Conservation (phyloP, 2,113 vertebrate species). For the Coturnix japonica region DNA sequence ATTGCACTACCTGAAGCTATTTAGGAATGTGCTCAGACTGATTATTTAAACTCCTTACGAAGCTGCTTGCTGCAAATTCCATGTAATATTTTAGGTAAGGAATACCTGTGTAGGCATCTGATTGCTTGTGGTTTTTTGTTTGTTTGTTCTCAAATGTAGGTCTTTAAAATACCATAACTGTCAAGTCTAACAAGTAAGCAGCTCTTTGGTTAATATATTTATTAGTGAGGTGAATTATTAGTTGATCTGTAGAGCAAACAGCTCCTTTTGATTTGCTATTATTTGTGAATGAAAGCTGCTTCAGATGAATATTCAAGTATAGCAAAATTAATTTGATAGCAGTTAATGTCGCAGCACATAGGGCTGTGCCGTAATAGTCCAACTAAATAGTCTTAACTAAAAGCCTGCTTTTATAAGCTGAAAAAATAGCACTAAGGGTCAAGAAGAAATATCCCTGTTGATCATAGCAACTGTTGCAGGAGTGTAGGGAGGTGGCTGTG, state of each 20-base stretch:
- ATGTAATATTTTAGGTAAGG: rapidly evolving
- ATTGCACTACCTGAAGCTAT: rapidly evolving
- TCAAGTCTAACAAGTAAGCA: neutral
- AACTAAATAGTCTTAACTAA: neutral
- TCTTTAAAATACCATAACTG: neutral
- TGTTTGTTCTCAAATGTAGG: neutral
- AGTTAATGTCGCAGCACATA: neutral
- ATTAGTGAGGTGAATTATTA: neutral
- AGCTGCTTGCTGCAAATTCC: neutral
- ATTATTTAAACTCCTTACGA: neutral
- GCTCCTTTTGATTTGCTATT: neutral
- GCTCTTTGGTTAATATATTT: neutral
- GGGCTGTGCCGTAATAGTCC: rapidly evolving
- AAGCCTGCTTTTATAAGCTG: neutral
- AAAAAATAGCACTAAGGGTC: neutral
- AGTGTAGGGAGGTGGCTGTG: neutral
- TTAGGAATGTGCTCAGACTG: neutral
- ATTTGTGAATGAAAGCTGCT: neutral
- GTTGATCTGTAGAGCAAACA: neutral
- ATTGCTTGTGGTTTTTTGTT: neutral
- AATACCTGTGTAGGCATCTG: neutral
- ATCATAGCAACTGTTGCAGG: neutral
- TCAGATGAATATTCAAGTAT: neutral
- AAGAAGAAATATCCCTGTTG: neutral
- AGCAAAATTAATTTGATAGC: neutral